Evolutionary conservation across 1,140 invertebrate genomes (phyloP).

Genomic region (Drosophila prosaltans): DNA sequence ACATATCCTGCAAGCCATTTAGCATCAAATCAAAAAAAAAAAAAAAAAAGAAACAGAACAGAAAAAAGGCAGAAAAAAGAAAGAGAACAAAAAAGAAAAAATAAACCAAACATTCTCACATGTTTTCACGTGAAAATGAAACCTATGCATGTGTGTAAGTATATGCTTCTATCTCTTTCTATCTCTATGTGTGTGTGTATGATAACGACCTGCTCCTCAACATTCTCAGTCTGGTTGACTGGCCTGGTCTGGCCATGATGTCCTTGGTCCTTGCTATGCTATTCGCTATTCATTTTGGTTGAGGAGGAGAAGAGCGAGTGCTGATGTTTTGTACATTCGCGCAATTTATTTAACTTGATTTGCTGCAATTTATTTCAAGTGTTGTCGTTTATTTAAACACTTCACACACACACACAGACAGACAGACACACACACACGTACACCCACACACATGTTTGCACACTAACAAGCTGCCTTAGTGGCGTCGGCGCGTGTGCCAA

Average conservation of each 20-base stretch:
- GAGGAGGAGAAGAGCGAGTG: conserved; percentile 17
- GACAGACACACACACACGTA: conserved; percentile 35
- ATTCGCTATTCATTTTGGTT: conserved; percentile 43
- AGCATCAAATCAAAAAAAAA: conserved; percentile 12
- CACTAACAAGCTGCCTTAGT: not conserved
- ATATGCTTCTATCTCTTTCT: not conserved
- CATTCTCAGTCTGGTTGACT: conserved; percentile 7
- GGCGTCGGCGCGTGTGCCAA: conserved; percentile 49
- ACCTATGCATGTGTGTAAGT: conserved; percentile 14
- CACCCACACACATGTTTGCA: conserved; percentile 17
- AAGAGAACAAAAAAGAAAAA: not conserved
- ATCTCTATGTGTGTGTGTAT: conserved; percentile 25
- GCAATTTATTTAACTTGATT: conserved; percentile 81
- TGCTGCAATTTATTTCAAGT: conserved; percentile 79
- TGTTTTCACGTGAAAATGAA: conserved; percentile 20
- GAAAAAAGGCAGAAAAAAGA: too few relatives aligned
- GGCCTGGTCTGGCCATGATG: conserved; percentile 14
- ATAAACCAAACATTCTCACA: conserved; percentile 1
- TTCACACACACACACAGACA: conserved; percentile 36
- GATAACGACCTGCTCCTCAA: conserved; percentile 51
- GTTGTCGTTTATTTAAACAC: conserved; percentile 80
- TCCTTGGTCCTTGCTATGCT: conserved; percentile 24
- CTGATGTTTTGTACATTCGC: conserved; percentile 66
- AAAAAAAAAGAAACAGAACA: not conserved
- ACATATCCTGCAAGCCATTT: conserved; percentile 13